Percentiles rank a stretch among this genome's conserved stretches.
Evolutionary conservation across 2,888 invertebrate species (phyloP).

Genomic region (Eugnorisma glareosa): DNA sequence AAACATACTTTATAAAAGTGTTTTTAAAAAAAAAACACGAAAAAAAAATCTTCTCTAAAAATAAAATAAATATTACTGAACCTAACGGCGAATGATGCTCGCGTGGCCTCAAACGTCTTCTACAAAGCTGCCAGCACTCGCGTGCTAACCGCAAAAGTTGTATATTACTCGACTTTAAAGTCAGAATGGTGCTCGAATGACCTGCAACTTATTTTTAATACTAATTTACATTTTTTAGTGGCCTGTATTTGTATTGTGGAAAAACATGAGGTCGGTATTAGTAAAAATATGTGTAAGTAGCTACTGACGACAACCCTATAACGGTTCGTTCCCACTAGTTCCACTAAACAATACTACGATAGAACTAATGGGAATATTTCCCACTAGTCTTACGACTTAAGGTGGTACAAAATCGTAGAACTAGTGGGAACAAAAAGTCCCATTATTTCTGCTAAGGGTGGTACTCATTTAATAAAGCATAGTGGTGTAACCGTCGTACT

Average conservation of each 20-base stretch:
- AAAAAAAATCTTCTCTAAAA: neutral
- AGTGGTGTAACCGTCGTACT: too few relatives aligned
- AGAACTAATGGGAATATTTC: too few relatives aligned
- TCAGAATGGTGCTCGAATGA: conserved; percentile 4
- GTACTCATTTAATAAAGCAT: too few relatives aligned
- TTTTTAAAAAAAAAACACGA: neutral
- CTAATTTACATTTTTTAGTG: neutral
- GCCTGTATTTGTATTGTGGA: neutral
- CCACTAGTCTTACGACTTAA: too few relatives aligned
- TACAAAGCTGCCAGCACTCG: conserved; percentile 43
- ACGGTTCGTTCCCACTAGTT: too few relatives aligned
- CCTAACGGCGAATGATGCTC: conserved; percentile 20
- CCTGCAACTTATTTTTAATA: conserved; percentile 24
- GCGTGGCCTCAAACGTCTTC: conserved; percentile 42
- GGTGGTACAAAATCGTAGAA: too few relatives aligned
- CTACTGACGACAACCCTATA: too few relatives aligned
- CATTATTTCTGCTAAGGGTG: too few relatives aligned
- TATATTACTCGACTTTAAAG: conserved; percentile 44
- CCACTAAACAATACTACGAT: too few relatives aligned
- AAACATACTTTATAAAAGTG: neutral
- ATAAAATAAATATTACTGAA: conserved; percentile 15
- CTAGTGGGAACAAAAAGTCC: too few relatives aligned
- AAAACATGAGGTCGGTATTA: neutral
- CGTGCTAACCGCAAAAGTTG: conserved; percentile 58
- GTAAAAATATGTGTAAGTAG: neutral